Percentiles rank a stretch among this genome's conserved stretches.
phyloP scores from a whole-genome alignment of 2,113 vertebrate species.

The Odontophorus gujanensis region DNA sequence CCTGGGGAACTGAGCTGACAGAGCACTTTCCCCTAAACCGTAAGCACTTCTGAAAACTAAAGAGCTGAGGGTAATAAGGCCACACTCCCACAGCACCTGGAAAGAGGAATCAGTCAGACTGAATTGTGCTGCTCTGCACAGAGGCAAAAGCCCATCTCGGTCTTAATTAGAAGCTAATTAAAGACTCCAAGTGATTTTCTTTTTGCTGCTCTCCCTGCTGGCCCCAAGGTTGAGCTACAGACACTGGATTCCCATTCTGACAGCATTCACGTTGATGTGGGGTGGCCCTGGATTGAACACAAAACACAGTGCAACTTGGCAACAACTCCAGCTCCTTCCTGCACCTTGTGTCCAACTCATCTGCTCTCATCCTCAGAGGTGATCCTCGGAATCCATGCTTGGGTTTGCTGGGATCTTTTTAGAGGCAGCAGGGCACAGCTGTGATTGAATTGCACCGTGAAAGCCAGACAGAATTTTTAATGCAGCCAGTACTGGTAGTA shows the following conservation, averaged over 20 bases:
- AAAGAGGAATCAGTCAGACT: background rate
- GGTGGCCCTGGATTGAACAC: accelerated
- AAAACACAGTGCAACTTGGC: background rate
- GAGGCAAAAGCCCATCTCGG: background rate
- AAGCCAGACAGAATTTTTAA: background rate
- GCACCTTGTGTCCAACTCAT: background rate
- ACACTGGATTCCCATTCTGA: background rate
- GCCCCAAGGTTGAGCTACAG: background rate
- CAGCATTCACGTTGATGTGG: accelerated
- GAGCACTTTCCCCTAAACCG: background rate
- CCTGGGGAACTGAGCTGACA: background rate
- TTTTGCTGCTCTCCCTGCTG: background rate
- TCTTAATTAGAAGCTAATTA: slow-evolving; percentile 39
- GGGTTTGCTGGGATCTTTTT: background rate
- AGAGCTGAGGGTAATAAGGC: background rate
- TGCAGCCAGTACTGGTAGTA: background rate
- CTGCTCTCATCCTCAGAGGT: accelerated
- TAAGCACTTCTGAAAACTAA: background rate
- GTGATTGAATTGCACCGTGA: background rate
- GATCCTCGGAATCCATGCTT: background rate
- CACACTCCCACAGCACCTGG: background rate
- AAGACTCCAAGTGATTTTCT: background rate
- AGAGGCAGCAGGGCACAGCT: background rate
- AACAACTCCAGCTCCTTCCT: background rate
- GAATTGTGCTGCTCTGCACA: background rate